Percentiles rank a stretch among this genome's conserved stretches.
These are phyloP conservation scores for Trichonephila inaurata DNA, from an alignment of 1,140 invertebrate genomes.

Conservation along the genomic window DNA sequence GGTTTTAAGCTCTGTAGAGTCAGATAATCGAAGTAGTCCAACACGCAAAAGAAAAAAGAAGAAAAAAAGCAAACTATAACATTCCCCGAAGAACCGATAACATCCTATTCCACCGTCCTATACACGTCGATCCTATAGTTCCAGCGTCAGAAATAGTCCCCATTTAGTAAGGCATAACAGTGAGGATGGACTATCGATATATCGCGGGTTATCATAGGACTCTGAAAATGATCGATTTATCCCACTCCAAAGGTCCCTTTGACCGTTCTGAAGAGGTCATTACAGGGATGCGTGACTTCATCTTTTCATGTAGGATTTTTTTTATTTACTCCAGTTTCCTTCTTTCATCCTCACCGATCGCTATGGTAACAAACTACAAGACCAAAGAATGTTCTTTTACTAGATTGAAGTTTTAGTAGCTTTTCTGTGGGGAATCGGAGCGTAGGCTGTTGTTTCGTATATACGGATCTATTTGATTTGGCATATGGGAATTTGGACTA, in stretches of 20 bases:
- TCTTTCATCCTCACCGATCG: constrained; percentile 59
- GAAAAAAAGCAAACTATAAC: constrained; percentile 56
- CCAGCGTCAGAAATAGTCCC: constrained; percentile 65
- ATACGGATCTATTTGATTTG: too few species aligned
- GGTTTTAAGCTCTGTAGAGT: constrained; percentile 63
- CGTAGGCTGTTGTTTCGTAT: neutral
- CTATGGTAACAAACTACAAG: constrained; percentile 48
- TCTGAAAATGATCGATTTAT: constrained; percentile 70
- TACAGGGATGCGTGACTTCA: constrained; percentile 70
- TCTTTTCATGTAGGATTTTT: constrained; percentile 59
- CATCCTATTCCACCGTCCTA: constrained; percentile 23
- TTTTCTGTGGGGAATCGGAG: neutral
- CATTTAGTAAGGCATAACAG: constrained; percentile 62
- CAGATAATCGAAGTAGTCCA: constrained; percentile 66
- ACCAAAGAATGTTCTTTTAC: constrained; percentile 36
- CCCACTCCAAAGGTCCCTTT: constrained; percentile 63
- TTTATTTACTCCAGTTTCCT: neutral
- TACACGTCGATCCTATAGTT: constrained; percentile 38
- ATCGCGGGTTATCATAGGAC: constrained; percentile 70
- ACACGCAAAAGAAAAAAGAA: constrained; percentile 34
- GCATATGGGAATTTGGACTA: too few species aligned
- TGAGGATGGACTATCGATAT: constrained; percentile 70
- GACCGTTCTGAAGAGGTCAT: constrained; percentile 73
- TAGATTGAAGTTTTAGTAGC: constrained; percentile 27
- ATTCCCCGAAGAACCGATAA: constrained; percentile 65